Conservation (phyloP, 2,888 invertebrate species). For the Lasius platythorax region DNA sequence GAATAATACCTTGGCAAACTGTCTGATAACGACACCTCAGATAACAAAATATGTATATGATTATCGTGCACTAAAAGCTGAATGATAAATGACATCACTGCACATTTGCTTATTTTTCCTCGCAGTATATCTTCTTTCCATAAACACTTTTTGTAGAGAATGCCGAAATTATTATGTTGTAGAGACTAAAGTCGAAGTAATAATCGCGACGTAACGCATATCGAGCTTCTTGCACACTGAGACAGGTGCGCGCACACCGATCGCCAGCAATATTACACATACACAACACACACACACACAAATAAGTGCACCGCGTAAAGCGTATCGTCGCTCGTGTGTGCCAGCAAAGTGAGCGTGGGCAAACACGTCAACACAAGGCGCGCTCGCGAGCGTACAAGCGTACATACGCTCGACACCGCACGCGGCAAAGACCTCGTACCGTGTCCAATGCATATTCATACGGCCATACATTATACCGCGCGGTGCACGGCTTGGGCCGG, state of each 20-base stretch:
- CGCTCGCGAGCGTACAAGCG: conserved; percentile 20
- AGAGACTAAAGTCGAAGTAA: not conserved
- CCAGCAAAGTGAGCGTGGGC: conserved; percentile 69
- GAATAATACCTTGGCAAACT: not conserved
- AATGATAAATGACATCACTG: not conserved
- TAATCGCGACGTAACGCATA: conserved; percentile 1
- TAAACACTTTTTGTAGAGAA: not conserved
- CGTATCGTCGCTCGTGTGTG: conserved; percentile 35
- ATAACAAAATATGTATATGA: not conserved
- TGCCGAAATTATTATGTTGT: not conserved
- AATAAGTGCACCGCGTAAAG: not conserved
- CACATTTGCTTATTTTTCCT: not conserved
- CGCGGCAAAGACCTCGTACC: conserved; percentile 77
- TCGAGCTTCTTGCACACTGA: conserved; percentile 7
- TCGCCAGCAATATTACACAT: not conserved
- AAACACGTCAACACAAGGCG: conserved; percentile 61
- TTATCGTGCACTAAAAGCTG: not conserved
- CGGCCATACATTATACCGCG: conserved; percentile 83
- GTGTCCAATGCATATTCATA: conserved; percentile 86
- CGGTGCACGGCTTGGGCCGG: conserved; percentile 78
- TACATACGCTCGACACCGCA: conserved; percentile 42
- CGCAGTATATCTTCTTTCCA: not conserved
- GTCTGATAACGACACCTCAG: not conserved
- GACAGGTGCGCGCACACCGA: not conserved
- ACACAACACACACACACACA: not conserved